A percentile compares a stretch with the other conserved stretches of the same genome.
Conservation (phyloP, 2,797 vertebrate genomes). For the Acropternis orthonyx region DNA sequence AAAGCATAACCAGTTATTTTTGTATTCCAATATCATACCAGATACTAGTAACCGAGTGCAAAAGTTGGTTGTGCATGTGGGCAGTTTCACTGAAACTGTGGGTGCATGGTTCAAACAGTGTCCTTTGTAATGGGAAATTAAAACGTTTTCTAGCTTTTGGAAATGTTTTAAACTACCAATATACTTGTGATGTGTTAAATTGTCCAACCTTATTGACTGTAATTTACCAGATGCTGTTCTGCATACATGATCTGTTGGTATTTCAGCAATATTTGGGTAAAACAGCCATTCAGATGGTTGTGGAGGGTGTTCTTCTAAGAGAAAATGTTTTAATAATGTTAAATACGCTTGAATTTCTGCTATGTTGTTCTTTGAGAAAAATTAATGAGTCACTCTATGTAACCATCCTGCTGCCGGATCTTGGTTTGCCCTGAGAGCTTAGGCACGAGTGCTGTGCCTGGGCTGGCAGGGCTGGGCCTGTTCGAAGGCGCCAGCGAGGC, state of each 20-base stretch:
- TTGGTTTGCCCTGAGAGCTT: rapidly evolving
- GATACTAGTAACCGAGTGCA: neutral
- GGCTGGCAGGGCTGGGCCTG: neutral
- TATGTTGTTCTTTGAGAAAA: neutral
- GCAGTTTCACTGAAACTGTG: neutral
- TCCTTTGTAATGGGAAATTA: neutral
- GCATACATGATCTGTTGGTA: neutral
- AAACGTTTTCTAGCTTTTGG: neutral
- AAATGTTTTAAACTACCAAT: neutral
- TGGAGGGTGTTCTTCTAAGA: neutral
- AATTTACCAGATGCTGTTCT: neutral
- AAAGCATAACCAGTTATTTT: neutral
- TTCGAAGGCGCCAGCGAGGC: rapidly evolving
- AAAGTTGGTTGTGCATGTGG: neutral
- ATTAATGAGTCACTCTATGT: neutral
- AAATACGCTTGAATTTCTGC: neutral
- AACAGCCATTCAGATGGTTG: neutral
- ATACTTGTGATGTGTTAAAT: neutral
- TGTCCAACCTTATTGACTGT: neutral
- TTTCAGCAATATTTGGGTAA: neutral
- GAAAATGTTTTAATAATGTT: neutral
- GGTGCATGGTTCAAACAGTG: neutral
- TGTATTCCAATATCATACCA: neutral
- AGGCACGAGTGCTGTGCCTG: rapidly evolving
- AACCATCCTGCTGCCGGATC: neutral